Base-by-base conservation (phyloP, 2,797 vertebrate genomes). In the Oophaga sylvatica region DNA sequence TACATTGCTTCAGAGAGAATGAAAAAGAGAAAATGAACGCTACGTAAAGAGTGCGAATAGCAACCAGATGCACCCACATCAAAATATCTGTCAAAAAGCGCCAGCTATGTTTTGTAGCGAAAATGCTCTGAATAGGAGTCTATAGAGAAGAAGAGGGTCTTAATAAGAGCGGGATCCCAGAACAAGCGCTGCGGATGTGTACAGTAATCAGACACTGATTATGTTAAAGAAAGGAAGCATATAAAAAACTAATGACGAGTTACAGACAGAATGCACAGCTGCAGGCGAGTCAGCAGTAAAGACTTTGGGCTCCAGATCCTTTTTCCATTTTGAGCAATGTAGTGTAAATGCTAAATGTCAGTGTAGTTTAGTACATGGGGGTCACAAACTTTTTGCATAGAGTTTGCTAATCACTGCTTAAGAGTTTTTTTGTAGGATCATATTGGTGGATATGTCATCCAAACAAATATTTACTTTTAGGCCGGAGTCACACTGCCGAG, bases 11-110 rank as follows among this genome's bases (percentile, higher is more conserved):
- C 15, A 70, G 79, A 62, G 84, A 80, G 68, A 86, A 82, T 79
- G 35, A 86, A 84, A 78, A n/a, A n/a, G 41, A 67, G 29, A 83
- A 73, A 79, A 79, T 73, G 82, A 85, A 56, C 41, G 20, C 26
- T 41, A 22, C 65, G 84, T 84, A 20, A 71, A 73, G 67, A 53
- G 62, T 70, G 65, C 57, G 78, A 77, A 83, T 68, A 71, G 84
- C 75, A 83, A 77, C 82, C 88, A 89, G 88, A 83, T 89, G 88
- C 80, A 83, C 80, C 88, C 80, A 71, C 73, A 86, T 83, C 83
- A 67, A 86, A 73, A 63, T 70, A 77, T 60, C 83, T 35, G 63
- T 86, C 83, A 86, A 80, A 68, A 60, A 71, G n/a, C 35, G 9
- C 41, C 62, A 22, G 13, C 63, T 86, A 56, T 53, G n/a, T 77